Base-by-base conservation (phyloP, 2,797 vertebrate genomes). In the Lutjanus campechanus region DNA sequence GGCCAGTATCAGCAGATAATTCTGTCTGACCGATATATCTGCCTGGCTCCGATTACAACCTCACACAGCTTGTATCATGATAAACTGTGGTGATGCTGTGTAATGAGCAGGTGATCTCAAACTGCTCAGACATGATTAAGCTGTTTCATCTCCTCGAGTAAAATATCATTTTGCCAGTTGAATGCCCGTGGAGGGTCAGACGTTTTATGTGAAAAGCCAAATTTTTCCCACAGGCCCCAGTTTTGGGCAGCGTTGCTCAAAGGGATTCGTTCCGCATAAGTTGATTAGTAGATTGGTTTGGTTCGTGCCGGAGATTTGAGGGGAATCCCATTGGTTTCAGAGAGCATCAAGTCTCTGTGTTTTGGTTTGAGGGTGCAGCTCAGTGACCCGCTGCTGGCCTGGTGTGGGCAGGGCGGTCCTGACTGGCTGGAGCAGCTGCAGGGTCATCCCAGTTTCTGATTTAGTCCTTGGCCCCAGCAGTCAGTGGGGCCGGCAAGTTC, bases 391-490 rank as follows among this genome's bases (percentile, higher is more conserved):
- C 3, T 29, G 54, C 61, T 68, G 73, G 22, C 64, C 62, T 8
- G 22, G 65, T 61, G 44, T 43, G 41, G 29, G 44, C 10, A 44
- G 55, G 41, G 60, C 53, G 16, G 60, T 10, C n/a, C 72, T 91
- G 93, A 94, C 82, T 82, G 79, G 88, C 84, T 49, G 43, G 40
- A 90, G 91, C 95, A 96, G 96, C 95, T 96, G 95, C 90, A 79
- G 78, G 74, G 85, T 87, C 86, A 81, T 70, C 83, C 72, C 51
- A 4, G 82, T 85, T 78, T 89, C 88, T 88, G 72, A 89, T 92
- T 92, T 93, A 95, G 92, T 88, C 79, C 73, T 74, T 66, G 61
- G 76, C 76, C 69, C 62, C 43, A 89, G 81, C 71, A 20, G 69
- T 53, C 49, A 55, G 63, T 61, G 66, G 76, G 82, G 81, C 69